Percentiles rank a stretch among this genome's conserved stretches.
These are phyloP conservation scores for Cassiopea xamachana DNA, from an alignment of 30 jellyfish, hydroid and myxozoan species.

Conservation along the genomic window DNA sequence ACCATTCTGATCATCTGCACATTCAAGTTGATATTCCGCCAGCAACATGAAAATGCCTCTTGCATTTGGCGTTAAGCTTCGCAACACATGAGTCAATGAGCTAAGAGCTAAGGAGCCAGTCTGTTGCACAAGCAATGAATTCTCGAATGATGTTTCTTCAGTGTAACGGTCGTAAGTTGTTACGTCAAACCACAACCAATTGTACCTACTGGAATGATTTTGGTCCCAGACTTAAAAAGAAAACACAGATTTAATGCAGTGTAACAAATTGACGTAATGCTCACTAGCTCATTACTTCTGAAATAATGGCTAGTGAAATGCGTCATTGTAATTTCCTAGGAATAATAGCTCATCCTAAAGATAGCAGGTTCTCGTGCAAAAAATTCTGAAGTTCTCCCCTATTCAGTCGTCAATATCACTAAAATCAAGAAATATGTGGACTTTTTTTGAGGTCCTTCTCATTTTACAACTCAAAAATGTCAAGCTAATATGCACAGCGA, in stretches of 20 bases:
- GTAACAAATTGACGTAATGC: background rate
- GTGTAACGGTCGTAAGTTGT: constrained; percentile 88
- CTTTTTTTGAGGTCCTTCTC: no score
- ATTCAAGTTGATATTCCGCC: constrained; percentile 76
- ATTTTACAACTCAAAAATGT: no score
- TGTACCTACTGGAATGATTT: constrained; percentile 79
- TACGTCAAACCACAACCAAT: constrained; percentile 92
- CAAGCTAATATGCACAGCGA: no score
- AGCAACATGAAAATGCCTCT: constrained; percentile 85
- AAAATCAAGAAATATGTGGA: no score
- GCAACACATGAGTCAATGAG: constrained; percentile 85
- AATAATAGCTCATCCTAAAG: no score
- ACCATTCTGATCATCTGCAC: constrained; percentile 63
- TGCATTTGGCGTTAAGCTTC: constrained; percentile 95
- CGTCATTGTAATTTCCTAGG: no score
- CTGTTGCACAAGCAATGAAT: constrained; percentile 90
- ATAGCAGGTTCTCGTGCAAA: no score
- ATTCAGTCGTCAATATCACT: no score
- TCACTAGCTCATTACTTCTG: no score
- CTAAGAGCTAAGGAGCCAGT: constrained; percentile 90
- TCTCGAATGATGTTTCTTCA: constrained; percentile 93
- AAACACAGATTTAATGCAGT: background rate
- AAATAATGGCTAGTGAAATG: no score
- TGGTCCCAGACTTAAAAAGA: constrained; percentile 90
- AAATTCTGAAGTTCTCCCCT: no score